Conservation (phyloP, 2,888 invertebrate species). For the Acleris literana region DNA sequence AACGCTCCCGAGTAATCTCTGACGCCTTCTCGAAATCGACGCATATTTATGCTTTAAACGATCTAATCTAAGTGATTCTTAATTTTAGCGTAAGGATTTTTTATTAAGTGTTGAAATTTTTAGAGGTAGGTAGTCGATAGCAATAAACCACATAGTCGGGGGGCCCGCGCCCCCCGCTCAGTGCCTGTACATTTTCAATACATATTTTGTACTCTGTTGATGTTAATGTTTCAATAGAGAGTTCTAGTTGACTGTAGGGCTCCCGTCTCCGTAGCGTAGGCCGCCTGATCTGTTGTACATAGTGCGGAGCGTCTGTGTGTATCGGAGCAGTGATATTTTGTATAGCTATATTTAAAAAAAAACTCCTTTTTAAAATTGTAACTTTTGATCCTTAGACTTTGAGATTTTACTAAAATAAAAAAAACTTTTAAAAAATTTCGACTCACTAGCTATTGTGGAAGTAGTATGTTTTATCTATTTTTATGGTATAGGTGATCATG, state of each 20-base stretch:
- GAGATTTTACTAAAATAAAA: constrained; percentile 50
- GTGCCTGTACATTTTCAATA: constrained; percentile 45
- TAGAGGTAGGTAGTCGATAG: constrained; percentile 70
- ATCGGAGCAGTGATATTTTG: constrained; percentile 79
- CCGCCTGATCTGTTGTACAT: constrained; percentile 44
- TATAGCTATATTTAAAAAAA: constrained; percentile 65
- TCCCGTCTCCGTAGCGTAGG: constrained; percentile 51
- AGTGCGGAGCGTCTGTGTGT: constrained; percentile 66
- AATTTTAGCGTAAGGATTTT: constrained; percentile 58
- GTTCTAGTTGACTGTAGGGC: constrained; percentile 53
- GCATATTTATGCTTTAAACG: constrained; percentile 44
- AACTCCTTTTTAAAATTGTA: constrained; percentile 43
- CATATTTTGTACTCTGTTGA: constrained; percentile 53
- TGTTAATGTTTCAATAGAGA: constrained; percentile 44
- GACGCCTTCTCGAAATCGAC: constrained; percentile 48
- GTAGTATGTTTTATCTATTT: constrained; percentile 56
- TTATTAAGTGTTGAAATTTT: constrained; percentile 72
- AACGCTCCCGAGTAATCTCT: constrained; percentile 55
- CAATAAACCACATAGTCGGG: constrained; percentile 60
- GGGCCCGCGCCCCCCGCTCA: constrained; percentile 44
- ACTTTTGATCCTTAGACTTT: constrained; percentile 60
- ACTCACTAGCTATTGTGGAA: constrained; percentile 69
- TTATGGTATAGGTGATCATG: constrained; percentile 46
- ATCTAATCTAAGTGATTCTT: constrained; percentile 51
- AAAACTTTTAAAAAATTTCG: constrained; percentile 48